Percentiles rank a stretch among this genome's conserved stretches.
Conservation (phyloP, 2,797 vertebrate genomes). For the Mycteria americana region DNA sequence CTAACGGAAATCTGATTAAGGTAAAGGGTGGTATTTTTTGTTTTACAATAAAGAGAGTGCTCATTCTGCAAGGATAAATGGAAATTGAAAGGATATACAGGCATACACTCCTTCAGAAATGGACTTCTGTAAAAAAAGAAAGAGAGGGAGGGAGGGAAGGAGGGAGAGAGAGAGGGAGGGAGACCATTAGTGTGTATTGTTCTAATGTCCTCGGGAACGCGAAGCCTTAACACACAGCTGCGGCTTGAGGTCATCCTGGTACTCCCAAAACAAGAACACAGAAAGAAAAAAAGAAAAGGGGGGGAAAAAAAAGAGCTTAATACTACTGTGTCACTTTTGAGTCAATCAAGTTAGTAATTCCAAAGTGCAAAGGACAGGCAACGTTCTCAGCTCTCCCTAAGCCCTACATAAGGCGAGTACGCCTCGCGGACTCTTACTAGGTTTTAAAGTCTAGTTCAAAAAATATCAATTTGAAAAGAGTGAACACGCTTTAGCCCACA, state of each 20-base stretch:
- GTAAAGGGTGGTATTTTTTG: neutral
- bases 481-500: neutral
- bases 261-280: constrained; percentile 4
- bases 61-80: neutral
- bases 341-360: neutral
- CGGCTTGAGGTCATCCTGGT: constrained; percentile 1
- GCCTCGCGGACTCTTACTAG: neutral
- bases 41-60: neutral
- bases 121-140: neutral
- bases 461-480: neutral
- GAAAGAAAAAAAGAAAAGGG: neutral
- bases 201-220: neutral
- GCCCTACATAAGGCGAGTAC: accelerated
- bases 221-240: neutral
- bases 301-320: neutral
- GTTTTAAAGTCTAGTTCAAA: neutral
- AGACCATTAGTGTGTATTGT: neutral
- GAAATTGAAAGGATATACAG: neutral
- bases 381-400: neutral
- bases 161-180: neutral
- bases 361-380: neutral
- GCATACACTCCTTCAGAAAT: neutral
- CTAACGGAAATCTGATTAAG: neutral
- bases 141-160: neutral
- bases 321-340: neutral